Conservation (phyloP, 2,888 invertebrate genomes). For the Beris chalybata region DNA sequence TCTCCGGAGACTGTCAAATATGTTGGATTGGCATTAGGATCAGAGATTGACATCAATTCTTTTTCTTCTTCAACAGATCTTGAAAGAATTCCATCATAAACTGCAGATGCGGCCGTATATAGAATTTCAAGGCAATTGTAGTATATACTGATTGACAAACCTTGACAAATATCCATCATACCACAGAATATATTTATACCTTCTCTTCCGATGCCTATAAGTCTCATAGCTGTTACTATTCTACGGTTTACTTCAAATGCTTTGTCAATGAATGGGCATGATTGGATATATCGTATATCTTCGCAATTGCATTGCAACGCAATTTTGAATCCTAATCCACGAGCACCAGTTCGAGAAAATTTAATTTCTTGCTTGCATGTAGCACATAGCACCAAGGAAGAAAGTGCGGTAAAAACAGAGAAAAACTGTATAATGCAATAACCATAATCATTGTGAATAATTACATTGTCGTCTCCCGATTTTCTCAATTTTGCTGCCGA, state of each 20-base stretch:
- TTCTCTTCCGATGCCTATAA: slow-evolving; percentile 40
- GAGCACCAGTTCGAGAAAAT: slow-evolving; percentile 13
- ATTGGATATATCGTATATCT: slow-evolving; percentile 31
- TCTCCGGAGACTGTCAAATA: no score
- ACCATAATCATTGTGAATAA: slow-evolving; percentile 37
- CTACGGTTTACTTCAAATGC: slow-evolving; percentile 42
- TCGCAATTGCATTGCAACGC: slow-evolving; percentile 37
- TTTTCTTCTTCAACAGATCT: slow-evolving; percentile 21
- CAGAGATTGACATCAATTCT: background rate
- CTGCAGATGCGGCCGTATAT: slow-evolving; percentile 25
- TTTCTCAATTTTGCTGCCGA: slow-evolving; percentile 40
- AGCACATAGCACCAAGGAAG: slow-evolving; percentile 10
- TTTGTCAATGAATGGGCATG: slow-evolving; percentile 37
- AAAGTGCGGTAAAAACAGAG: slow-evolving; percentile 35
- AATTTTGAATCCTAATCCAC: slow-evolving; percentile 41
- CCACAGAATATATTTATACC: slow-evolving; percentile 41
- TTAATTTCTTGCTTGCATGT: slow-evolving; percentile 14
- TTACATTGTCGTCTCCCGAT: slow-evolving; percentile 37
- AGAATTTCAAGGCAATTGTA: background rate
- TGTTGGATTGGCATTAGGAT: background rate
- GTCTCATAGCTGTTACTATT: slow-evolving; percentile 41
- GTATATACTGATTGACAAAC: background rate
- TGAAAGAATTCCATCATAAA: slow-evolving; percentile 12
- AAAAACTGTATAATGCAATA: slow-evolving; percentile 41
- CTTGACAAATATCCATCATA: slow-evolving; percentile 37